These are phyloP conservation scores for Apeltes quadracus DNA, from an alignment of 2,113 vertebrate genomes.

Conservation along the genomic window DNA sequence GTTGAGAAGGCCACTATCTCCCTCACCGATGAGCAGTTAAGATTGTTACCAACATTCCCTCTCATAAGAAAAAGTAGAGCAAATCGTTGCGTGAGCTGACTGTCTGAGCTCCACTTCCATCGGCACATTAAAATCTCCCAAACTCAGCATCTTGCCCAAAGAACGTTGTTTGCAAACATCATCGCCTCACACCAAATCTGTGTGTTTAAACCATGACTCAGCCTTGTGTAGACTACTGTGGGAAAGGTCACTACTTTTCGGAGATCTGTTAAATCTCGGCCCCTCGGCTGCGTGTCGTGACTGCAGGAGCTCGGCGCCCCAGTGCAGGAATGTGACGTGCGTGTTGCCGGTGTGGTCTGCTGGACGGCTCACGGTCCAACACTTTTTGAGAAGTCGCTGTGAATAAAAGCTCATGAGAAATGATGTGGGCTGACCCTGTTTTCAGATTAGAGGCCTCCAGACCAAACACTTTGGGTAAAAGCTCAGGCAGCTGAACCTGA, in stretches of 20 bases:
- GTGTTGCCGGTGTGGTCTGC: slow-evolving; percentile 52
- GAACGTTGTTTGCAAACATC: slow-evolving; percentile 39
- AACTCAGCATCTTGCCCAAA: neutral
- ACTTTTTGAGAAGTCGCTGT: slow-evolving; percentile 34
- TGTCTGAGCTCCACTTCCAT: neutral
- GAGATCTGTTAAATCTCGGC: slow-evolving; percentile 15
- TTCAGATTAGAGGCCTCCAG: slow-evolving; percentile 31
- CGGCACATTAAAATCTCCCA: neutral
- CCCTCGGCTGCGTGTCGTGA: slow-evolving; percentile 60
- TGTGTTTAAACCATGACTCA: slow-evolving; percentile 28
- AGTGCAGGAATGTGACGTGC: slow-evolving; percentile 68
- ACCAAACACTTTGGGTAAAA: slow-evolving; percentile 50
- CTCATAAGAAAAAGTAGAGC: slow-evolving; percentile 24
- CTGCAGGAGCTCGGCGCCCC: slow-evolving; percentile 50
- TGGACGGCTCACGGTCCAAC: slow-evolving; percentile 61
- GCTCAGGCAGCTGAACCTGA: neutral
- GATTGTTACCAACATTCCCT: slow-evolving; percentile 26
- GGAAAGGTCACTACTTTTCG: slow-evolving; percentile 40
- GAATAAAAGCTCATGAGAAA: slow-evolving; percentile 30
- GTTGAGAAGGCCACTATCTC: neutral
- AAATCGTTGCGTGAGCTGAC: slow-evolving; percentile 6
- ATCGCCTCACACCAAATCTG: slow-evolving; percentile 25
- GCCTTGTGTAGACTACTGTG: slow-evolving; percentile 35
- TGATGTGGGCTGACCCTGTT: slow-evolving; percentile 28
- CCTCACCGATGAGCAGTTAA: slow-evolving; percentile 5